Evolutionary conservation across 2,797 vertebrate genomes (phyloP).

Genomic region (Girardinus metallicus): DNA sequence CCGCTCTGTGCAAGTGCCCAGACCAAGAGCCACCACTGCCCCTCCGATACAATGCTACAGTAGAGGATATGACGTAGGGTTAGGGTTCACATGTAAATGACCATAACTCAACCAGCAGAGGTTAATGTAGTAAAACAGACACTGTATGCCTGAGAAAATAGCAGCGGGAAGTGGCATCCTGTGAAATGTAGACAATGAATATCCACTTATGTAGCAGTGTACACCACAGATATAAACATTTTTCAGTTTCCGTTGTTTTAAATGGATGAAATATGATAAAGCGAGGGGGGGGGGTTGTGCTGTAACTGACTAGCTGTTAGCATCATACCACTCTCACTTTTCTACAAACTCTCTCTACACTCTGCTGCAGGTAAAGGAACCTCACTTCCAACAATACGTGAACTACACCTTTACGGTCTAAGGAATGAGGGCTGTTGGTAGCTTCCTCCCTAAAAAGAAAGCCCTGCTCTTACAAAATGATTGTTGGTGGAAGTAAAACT

Average conservation of each 20-base stretch:
- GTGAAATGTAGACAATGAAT: background rate
- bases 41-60: background rate
- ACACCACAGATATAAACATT: background rate
- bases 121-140: background rate
- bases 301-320: background rate
- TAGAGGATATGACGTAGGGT: background rate
- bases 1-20: background rate
- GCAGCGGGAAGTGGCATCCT: background rate
- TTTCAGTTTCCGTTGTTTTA: background rate
- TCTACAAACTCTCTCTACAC: background rate
- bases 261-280: background rate
- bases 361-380: background rate
- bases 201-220: background rate
- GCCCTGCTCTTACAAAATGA: conserved; percentile 43
- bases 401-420: background rate
- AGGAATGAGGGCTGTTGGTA: conserved; percentile 5
- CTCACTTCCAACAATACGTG: background rate
- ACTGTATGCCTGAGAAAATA: background rate
- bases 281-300: background rate
- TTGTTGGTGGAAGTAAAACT: conserved; percentile 40
- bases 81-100: background rate
- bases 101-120: background rate
- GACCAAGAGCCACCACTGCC: background rate
- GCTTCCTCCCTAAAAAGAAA: conserved; percentile 32
- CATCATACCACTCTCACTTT: background rate